Conservation (phyloP, 2,797 vertebrate genomes). For the Valencia hispanica region DNA sequence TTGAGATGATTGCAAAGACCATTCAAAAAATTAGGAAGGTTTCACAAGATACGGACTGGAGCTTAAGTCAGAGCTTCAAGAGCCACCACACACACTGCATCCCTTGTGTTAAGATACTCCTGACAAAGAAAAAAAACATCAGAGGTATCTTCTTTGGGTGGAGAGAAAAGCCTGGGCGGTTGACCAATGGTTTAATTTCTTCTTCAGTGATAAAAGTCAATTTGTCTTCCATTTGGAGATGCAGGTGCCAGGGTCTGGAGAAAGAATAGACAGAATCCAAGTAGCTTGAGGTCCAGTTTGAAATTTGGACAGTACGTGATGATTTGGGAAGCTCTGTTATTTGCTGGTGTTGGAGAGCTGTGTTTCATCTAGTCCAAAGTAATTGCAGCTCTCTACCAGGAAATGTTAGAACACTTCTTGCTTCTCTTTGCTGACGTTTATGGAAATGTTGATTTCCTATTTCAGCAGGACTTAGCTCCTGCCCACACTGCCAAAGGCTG, state of each 20-base stretch:
- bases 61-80: no score
- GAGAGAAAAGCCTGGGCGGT: no score
- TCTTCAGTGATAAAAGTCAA: not conserved
- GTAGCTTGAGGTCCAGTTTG: not conserved
- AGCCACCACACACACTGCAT: no score
- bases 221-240: not conserved
- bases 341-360: not conserved
- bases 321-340: not conserved
- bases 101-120: no score
- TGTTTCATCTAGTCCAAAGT: not conserved
- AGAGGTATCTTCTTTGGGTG: no score
- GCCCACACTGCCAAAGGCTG: not conserved
- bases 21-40: no score
- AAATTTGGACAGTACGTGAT: not conserved
- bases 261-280: not conserved
- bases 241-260: not conserved
- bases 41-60: no score
- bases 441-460: not conserved
- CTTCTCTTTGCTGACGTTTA: not conserved
- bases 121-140: no score
- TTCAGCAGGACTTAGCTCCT: not conserved
- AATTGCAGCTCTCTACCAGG: not conserved
- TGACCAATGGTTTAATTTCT: no score
- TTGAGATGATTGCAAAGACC: no score
- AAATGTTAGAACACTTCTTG: not conserved